A percentile compares a stretch with the other conserved stretches of the same genome.
Conservation (phyloP, 2,888 invertebrate genomes). For the Morinoia aosen region DNA sequence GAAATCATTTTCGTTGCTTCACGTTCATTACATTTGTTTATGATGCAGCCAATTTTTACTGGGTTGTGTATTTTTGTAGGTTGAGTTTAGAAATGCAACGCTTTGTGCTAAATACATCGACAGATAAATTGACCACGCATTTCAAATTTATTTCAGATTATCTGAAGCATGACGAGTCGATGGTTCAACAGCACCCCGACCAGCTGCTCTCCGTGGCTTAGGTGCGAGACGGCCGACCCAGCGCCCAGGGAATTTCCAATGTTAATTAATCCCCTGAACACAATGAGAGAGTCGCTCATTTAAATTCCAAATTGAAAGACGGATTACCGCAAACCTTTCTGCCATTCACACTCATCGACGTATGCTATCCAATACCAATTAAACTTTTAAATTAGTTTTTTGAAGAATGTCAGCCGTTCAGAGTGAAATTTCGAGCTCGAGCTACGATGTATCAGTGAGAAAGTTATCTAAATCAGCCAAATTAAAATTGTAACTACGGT, state of each 20-base stretch:
- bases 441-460: background rate
- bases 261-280: background rate
- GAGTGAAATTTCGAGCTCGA: background rate
- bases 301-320: background rate
- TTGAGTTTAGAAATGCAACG: background rate
- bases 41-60: background rate
- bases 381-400: background rate
- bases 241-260: background rate
- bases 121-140: background rate
- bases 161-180: background rate
- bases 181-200: background rate
- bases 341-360: background rate
- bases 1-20: no score
- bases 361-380: background rate
- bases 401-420: background rate
- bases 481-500: background rate
- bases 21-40: background rate
- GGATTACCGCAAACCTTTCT: background rate
- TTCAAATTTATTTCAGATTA: background rate
- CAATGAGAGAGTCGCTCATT: slow-evolving; percentile 12
- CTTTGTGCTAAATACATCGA: background rate
- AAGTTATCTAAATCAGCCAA: background rate
- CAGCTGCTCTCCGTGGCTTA: background rate
- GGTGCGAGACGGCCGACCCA: background rate
- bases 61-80: background rate